Conservation (phyloP, 2,888 invertebrate species). For the Cancer borealis region DNA sequence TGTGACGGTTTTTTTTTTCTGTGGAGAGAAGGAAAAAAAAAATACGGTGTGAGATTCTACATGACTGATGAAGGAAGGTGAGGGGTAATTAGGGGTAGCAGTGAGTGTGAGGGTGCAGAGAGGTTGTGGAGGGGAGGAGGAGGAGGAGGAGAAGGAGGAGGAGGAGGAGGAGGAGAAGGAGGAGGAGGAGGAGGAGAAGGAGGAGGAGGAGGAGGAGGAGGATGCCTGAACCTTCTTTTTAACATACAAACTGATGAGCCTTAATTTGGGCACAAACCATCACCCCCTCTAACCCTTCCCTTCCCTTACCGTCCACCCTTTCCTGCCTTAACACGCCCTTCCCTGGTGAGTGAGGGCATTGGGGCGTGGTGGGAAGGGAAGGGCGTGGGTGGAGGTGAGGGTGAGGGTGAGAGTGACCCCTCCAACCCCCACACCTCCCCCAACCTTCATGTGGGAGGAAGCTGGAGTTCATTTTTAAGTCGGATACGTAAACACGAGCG, state of each 20-base stretch:
- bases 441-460: background rate
- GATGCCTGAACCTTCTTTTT: slow-evolving; percentile 14
- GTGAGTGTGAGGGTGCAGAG: background rate
- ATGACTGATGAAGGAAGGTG: background rate
- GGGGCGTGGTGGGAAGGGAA: background rate
- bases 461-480: slow-evolving; percentile 28
- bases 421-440: background rate
- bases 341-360: background rate
- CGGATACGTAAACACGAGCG: background rate
- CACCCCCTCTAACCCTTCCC: background rate
- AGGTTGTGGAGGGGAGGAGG: background rate
- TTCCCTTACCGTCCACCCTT: background rate
- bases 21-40: background rate
- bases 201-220: background rate
- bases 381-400: background rate
- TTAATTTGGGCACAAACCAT: slow-evolving; percentile 41
- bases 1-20: background rate
- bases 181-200: background rate
- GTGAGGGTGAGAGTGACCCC: background rate
- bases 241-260: slow-evolving; percentile 39
- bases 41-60: background rate
- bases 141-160: background rate
- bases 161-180: background rate
- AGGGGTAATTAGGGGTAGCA: background rate
- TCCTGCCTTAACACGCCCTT: background rate